Conservation (phyloP, 2,113 vertebrate genomes). For the Bubalus kerabau region DNA sequence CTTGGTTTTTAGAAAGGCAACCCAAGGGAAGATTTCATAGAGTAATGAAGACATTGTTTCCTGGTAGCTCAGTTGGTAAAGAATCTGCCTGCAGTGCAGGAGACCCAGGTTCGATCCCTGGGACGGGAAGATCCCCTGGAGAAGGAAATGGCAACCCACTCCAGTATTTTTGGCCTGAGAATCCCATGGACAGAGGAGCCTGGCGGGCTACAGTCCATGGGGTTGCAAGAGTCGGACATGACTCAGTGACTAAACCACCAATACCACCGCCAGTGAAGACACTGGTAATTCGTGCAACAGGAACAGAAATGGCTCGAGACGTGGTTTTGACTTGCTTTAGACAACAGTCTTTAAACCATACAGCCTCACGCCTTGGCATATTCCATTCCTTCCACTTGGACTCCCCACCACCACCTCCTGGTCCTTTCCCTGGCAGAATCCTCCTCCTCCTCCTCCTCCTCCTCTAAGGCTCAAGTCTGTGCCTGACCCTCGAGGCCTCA, state of each 20-base stretch:
- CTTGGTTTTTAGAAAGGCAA: not conserved
- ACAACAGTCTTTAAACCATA: fast-evolving
- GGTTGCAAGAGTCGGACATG: fast-evolving
- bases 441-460: not conserved
- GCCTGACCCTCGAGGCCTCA: not conserved
- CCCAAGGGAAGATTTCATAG: not conserved
- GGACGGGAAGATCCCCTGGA: not conserved
- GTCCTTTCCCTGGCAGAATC: not conserved
- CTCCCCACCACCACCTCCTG: not conserved
- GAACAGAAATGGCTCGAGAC: fast-evolving
- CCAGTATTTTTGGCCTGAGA: not conserved
- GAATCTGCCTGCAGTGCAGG: not conserved
- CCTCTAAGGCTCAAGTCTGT: not conserved
- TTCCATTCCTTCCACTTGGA: not conserved
- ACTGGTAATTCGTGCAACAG: not conserved
- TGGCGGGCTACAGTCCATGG: not conserved
- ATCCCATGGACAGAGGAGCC: not conserved
- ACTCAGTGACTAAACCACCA: not conserved
- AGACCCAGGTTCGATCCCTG: not conserved
- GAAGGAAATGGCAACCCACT: not conserved
- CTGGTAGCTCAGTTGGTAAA: not conserved
- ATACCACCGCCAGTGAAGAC: not conserved
- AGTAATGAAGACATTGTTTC: not conserved
- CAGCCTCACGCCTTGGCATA: fast-evolving
- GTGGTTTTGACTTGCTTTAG: not conserved